Evolutionary conservation across 2,797 vertebrate genomes (phyloP), one percentile per base, ranked within the genome.

Genomic region (Coregonus sp.): DNA sequence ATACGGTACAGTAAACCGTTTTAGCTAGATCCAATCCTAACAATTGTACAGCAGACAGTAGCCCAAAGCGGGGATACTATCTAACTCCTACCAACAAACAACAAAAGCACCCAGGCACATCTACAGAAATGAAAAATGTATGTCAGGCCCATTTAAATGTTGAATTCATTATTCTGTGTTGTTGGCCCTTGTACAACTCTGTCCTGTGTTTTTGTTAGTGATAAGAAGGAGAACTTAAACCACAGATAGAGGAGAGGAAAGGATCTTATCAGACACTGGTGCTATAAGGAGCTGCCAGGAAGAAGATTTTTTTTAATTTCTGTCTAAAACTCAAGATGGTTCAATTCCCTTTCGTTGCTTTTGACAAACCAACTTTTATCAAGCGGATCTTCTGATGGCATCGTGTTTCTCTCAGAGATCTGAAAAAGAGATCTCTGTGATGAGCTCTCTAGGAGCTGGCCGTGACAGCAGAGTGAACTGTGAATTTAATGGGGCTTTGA

Each of bases 251-350:
- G 29, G 73, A 20, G 11, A 51, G 29, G 56, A 52, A 78, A 70
- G 68, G 71, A 35, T 74, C 29, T 83, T 81, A 86, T 86, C 33
- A 31, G 71, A 74, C 71, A 78, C 85, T 71, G 54, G 47, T 65
- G 74, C 75, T 11, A 71, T 16, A 76, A 80, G 78, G 69, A 80
- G 75, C 78, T 73, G 81, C 65, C 50, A 71, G 74, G 79, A 76
- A 82, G 81, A 84, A 85, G 16, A 71, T 65, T 70, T 40, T 56
- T 79, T 83, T 87, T 79, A 88, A 87, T 90, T 91, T 90, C 78
- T 76, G 81, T 77, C 31, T 40, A 76, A 7, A 78, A 81, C 82
- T 84, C 68, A 65, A 66, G 73, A 84, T 63, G 70, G 79, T 59
- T 69, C 25, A 82, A 74, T 74, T 78, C 59, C 70, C 66, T 72